These are phyloP conservation scores for Falcaria lacertinaria DNA, from an alignment of 2,888 invertebrate species.

Conservation along the genomic window DNA sequence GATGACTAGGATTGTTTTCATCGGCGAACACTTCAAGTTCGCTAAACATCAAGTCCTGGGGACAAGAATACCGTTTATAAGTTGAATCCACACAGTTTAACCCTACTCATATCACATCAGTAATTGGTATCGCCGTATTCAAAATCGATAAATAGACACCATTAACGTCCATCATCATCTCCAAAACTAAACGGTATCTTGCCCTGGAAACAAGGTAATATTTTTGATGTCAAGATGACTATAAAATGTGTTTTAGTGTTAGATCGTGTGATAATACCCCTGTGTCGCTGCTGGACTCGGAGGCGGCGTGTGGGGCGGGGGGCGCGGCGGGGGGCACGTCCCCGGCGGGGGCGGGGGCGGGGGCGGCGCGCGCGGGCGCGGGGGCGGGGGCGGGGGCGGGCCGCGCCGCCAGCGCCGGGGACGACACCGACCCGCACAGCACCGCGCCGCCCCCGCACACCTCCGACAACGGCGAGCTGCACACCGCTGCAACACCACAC, in stretches of 20 bases:
- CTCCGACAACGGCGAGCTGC: conserved; percentile 50
- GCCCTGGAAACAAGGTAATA: no score
- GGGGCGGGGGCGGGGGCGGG: conserved; percentile 67
- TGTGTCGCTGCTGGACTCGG: conserved; percentile 69
- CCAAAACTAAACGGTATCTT: no score
- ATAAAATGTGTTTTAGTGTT: no score
- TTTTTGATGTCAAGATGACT: no score
- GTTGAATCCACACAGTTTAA: no score
- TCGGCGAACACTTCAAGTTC: conserved; percentile 83
- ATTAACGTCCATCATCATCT: no score
- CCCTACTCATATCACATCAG: no score
- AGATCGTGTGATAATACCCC: no score
- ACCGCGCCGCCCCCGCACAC: conserved; percentile 26
- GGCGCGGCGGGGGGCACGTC: conserved; percentile 8
- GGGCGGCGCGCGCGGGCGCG: conserved; percentile 17
- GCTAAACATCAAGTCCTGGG: conserved; percentile 72
- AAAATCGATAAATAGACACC: no score
- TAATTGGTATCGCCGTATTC: no score
- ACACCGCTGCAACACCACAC: conserved; percentile 37
- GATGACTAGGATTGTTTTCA: conserved; percentile 74
- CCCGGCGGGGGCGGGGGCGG: conserved; percentile 8
- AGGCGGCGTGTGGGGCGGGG: conserved; percentile 27
- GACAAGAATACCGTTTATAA: not conserved
- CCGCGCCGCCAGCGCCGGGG: conserved; percentile 58
- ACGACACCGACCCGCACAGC: conserved; percentile 66